Conservation (phyloP, 2,113 vertebrate genomes). For the Phoxinus phoxinus region DNA sequence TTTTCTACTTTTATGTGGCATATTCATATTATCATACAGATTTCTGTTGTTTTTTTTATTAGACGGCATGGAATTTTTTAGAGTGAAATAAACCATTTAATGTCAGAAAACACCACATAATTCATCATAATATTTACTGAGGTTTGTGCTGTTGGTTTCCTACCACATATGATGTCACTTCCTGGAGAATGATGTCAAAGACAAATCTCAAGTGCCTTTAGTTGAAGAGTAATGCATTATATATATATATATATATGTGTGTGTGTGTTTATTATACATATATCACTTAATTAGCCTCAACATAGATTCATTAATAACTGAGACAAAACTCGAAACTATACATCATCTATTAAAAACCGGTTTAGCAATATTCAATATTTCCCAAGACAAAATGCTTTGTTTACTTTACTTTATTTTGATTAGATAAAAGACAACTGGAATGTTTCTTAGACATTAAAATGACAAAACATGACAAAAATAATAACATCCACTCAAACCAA, state of each 20-base stretch:
- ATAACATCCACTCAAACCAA: not conserved
- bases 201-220: not conserved
- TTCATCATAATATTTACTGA: not conserved
- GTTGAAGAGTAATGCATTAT: not conserved
- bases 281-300: too few species aligned
- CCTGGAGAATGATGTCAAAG: not conserved
- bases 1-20: not conserved
- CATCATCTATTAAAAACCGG: too few species aligned
- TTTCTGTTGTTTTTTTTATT: not conserved
- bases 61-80: too few species aligned
- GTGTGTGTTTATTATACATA: too few species aligned
- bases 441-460: not conserved
- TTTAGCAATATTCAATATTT: too few species aligned
- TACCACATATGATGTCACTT: constrained; percentile 12
- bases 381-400: not conserved
- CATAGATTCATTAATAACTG: too few species aligned
- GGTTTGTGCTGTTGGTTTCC: not conserved
- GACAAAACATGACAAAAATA: not conserved
- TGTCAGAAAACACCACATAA: not conserved
- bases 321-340: not conserved
- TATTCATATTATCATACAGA: not conserved
- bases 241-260: too few species aligned
- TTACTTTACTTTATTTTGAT: not conserved
- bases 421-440: not conserved
- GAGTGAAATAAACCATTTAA: not conserved